Base-by-base conservation (phyloP, 2,113 vertebrate species). In the Nothoprocta pentlandii region DNA sequence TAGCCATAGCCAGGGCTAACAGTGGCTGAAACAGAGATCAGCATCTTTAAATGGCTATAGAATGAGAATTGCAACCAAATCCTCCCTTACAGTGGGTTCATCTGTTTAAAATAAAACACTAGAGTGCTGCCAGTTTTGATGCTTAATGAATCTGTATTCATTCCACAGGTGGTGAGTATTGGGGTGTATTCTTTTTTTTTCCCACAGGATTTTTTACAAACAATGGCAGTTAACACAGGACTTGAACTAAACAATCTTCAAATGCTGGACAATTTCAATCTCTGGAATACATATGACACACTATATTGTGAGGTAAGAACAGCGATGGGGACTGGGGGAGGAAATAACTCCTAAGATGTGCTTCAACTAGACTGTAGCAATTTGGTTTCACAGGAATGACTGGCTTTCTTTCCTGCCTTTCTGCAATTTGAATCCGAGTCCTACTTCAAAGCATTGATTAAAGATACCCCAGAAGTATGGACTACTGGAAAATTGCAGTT, bases 231-330 rank as follows among this genome's bases (percentile, higher is more conserved):
- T 94, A 69, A 96, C 49, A 95, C 97, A 75, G 98, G 98, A 82
- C 91, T 95, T 85, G 81, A 96, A 70, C 14, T 91, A 47, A 91
- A 97, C 7, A 7, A 79, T 7, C 89, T 97, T 36, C 79, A 95
- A 59, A 75, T 62, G 77, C 56, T 94, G 41, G 80, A 97, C 42
- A 97, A 97, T 76, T 92, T 96, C 44, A 86, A 91, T 90, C 91
- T 97, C 46, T 98, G 97, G 98, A 98, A 95, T 85, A 96, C 77
- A 6, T 98, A 98, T 0, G 98, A 98, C 56, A 96, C 98, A 64
- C 96, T 98, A 25, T 66, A 87, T 68, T 97, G 98, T 91, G 98
- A 98, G 98, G 98, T 98, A 98, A 95, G 49, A 69, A 54, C 16
- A 91, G 76, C 39, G 63, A 21, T 16, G 84, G 44, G 28, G 26